phyloP scores from a whole-genome alignment of 2,113 vertebrate species.

The Pionites leucogaster region DNA sequence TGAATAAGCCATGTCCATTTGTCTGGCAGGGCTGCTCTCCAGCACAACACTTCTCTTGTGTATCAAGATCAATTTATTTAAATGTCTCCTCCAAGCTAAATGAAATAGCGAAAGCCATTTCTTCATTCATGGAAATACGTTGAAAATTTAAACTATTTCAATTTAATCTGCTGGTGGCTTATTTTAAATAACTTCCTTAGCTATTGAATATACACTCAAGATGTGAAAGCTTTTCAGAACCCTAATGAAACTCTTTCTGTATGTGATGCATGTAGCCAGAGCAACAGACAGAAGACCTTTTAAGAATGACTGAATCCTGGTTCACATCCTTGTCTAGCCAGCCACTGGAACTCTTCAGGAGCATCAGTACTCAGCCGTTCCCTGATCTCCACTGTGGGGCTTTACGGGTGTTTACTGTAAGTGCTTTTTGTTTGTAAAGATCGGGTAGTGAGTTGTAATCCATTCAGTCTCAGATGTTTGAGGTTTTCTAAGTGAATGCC shows the following conservation, averaged over 20 bases:
- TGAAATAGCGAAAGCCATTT: not conserved
- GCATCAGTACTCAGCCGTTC: constrained; percentile 92
- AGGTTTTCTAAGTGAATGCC: not conserved
- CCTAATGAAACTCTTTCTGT: not conserved
- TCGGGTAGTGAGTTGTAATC: not conserved
- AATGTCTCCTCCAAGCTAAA: not conserved
- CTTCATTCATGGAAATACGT: not conserved
- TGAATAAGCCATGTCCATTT: not conserved
- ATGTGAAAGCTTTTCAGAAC: not conserved
- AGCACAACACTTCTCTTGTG: not conserved
- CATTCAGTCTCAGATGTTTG: not conserved
- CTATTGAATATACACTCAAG: not conserved
- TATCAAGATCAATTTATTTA: not conserved
- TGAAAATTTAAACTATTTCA: not conserved
- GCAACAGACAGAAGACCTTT: constrained; percentile 92
- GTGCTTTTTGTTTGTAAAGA: not conserved
- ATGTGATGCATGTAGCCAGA: constrained; percentile 71
- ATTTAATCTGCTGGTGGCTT: not conserved
- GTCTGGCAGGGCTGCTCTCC: not conserved
- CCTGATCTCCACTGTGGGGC: constrained; percentile 91
- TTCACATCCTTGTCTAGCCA: constrained; percentile 84
- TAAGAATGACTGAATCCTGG: constrained; percentile 91
- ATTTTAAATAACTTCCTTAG: not conserved
- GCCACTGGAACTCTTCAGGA: constrained; percentile 86
- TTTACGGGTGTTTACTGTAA: constrained; percentile 88